Percentiles rank a stretch among this genome's conserved stretches.
Conservation (phyloP, 2,113 vertebrate genomes). For the Heteronetta atricapilla region DNA sequence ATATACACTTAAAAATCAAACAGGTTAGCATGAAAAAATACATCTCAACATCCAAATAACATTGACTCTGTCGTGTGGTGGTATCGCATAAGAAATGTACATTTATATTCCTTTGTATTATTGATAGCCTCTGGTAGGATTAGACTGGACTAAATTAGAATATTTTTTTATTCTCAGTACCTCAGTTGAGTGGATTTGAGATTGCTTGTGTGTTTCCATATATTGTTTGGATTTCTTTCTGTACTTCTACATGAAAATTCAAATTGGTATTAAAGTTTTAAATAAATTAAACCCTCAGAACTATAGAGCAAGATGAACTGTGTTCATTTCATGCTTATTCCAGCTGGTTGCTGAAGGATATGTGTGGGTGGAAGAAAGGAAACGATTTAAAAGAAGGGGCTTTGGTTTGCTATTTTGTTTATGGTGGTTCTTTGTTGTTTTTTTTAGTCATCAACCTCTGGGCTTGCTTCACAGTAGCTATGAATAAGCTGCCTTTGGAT, state of each 20-base stretch:
- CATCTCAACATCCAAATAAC: neutral
- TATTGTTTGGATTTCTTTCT: neutral
- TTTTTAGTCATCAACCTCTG: constrained; percentile 37
- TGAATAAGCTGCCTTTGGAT: constrained; percentile 12
- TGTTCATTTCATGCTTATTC: neutral
- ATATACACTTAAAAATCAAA: neutral
- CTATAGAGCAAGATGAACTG: neutral
- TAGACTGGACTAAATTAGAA: neutral
- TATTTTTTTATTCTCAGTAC: neutral
- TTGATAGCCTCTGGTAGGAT: neutral
- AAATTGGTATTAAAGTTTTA: neutral
- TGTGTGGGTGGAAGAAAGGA: constrained; percentile 36
- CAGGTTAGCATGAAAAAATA: neutral
- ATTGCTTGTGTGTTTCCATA: neutral
- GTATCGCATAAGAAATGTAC: neutral
- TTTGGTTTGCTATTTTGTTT: constrained; percentile 25
- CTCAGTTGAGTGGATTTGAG: neutral
- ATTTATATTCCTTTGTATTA: neutral
- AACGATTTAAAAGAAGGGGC: constrained; percentile 27
- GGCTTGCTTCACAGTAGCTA: constrained; percentile 14
- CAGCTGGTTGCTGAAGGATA: constrained; percentile 2
- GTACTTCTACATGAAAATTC: neutral
- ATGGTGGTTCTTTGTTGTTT: neutral
- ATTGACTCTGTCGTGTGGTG: neutral
- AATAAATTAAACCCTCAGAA: neutral